Conservation (phyloP, 2,888 invertebrate species). For the Xylocampa areola region DNA sequence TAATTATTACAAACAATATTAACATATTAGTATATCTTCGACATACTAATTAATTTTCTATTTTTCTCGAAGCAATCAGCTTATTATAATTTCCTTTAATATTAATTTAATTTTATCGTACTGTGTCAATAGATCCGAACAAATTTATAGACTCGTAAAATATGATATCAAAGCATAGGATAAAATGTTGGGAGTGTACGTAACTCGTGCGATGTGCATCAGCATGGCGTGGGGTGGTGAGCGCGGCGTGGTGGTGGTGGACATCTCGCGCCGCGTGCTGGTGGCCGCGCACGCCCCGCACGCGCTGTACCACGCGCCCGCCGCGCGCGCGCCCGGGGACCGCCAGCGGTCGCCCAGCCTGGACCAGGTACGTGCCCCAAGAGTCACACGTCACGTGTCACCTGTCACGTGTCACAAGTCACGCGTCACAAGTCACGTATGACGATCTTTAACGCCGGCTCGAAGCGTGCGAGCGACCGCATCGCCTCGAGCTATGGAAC, state of each 20-base stretch:
- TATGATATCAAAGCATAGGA: too few species aligned
- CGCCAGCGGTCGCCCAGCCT: slow-evolving; percentile 95
- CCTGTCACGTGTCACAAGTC: neutral
- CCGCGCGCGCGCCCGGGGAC: slow-evolving; percentile 78
- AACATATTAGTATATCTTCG: too few species aligned
- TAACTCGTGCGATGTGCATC: slow-evolving; percentile 43
- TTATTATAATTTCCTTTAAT: too few species aligned
- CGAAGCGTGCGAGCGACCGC: too few species aligned
- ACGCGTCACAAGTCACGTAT: neutral
- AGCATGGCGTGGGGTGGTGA: slow-evolving; percentile 99
- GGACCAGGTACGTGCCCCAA: slow-evolving; percentile 93
- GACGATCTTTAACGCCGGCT: neutral
- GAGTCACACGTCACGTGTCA: neutral
- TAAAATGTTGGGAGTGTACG: too few species aligned
- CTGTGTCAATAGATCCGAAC: too few species aligned
- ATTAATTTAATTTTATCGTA: too few species aligned
- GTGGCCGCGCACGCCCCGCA: slow-evolving; percentile 96
- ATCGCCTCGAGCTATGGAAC: too few species aligned
- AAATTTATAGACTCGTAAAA: too few species aligned
- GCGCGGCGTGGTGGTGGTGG: slow-evolving; percentile 98
- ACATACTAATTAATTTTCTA: too few species aligned
- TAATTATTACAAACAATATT: too few species aligned
- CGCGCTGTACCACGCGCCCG: slow-evolving; percentile 96
- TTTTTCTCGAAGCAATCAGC: too few species aligned
- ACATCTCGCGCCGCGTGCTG: slow-evolving; percentile 97